Percentiles rank a stretch among this genome's conserved stretches.
These are phyloP conservation scores for Zaprionus ornatus DNA, from an alignment of 1,140 invertebrate genomes.

Conservation along the genomic window DNA sequence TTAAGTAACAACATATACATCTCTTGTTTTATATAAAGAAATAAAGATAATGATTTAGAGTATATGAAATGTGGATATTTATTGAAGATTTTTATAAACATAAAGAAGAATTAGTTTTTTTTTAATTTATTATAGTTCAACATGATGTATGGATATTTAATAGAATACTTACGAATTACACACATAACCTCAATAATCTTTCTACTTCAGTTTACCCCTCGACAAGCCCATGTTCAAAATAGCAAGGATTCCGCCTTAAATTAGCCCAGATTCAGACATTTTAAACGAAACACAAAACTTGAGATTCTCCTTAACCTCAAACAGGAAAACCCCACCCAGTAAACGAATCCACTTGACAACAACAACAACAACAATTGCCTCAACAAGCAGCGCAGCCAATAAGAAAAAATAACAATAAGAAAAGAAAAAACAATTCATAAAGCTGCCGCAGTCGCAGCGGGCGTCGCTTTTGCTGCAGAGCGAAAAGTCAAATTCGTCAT, in stretches of 20 bases:
- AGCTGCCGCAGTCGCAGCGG: constrained; percentile 35
- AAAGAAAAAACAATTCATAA: constrained; percentile 60
- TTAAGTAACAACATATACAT: background rate
- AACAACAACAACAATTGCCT: constrained; percentile 39
- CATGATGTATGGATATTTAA: too few species aligned
- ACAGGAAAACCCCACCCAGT: background rate
- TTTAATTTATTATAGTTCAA: background rate
- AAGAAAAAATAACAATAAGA: constrained; percentile 34
- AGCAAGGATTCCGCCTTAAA: background rate
- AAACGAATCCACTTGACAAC: constrained; percentile 10
- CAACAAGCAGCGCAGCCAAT: constrained; percentile 17
- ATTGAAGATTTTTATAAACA: background rate
- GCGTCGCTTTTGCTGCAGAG: background rate
- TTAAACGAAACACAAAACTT: background rate
- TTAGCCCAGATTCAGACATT: background rate
- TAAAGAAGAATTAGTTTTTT: background rate
- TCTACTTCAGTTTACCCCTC: background rate
- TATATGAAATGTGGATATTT: too few species aligned
- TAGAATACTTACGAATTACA: too few species aligned
- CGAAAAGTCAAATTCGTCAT: constrained; percentile 20
- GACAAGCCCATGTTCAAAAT: background rate
- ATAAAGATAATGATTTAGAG: too few species aligned
- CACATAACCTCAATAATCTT: background rate
- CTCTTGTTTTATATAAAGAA: too few species aligned
- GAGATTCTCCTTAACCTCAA: background rate